phyloP scores from a whole-genome alignment of 2,113 vertebrate species.

The Protobothrops mucrosquamatus region DNA sequence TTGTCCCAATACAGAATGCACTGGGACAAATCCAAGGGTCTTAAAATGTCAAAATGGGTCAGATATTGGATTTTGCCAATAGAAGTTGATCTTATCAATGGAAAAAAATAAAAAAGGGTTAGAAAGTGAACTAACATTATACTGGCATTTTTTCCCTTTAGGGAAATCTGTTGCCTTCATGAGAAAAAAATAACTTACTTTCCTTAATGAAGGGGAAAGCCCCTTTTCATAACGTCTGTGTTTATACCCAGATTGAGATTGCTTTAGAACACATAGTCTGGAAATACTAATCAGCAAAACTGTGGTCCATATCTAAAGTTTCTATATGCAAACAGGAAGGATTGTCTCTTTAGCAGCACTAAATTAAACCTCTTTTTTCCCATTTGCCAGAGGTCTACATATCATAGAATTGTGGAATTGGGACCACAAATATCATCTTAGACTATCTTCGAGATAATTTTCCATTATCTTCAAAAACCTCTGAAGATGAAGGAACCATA shows the following conservation, averaged over 20 bases:
- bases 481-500: background rate
- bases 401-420: background rate
- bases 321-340: background rate
- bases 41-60: constrained; percentile 10
- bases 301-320: background rate
- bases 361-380: background rate
- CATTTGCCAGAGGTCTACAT: background rate
- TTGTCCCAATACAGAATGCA: constrained; percentile 34
- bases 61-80: constrained; percentile 1
- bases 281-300: background rate
- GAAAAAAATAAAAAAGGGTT: background rate
- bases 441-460: background rate
- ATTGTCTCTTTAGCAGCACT: background rate
- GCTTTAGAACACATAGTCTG: fast-evolving
- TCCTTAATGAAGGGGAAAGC: background rate
- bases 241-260: background rate
- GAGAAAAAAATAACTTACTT: background rate
- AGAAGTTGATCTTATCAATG: constrained; percentile 7
- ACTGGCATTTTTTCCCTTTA: background rate
- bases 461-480: background rate
- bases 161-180: background rate
- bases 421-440: background rate
- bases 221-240: background rate
- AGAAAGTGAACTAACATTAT: constrained; percentile 29
- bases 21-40: constrained; percentile 29